Evolutionary conservation across 1,140 invertebrate species (phyloP).

Genomic region (Drosophila lacteicornis): DNA sequence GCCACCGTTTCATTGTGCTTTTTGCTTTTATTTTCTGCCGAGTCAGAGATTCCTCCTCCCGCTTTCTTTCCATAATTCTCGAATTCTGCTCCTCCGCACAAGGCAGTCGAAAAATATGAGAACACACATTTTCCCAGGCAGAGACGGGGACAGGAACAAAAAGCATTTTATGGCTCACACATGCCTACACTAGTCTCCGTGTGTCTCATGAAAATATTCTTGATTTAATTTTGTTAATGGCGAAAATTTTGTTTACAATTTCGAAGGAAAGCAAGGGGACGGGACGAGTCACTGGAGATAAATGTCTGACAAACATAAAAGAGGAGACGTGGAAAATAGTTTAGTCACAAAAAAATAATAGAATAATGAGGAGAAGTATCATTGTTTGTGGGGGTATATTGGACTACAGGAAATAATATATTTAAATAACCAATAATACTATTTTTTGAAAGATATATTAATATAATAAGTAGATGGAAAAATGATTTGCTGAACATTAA

Average conservation of each 20-base stretch:
- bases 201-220: conserved; percentile 41
- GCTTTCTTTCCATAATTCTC: conserved; percentile 26
- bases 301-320: conserved; percentile 34
- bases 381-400: not conserved
- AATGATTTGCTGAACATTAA: not conserved
- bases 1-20: conserved; percentile 19
- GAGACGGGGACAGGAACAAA: not conserved
- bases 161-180: conserved; percentile 44
- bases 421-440: not conserved
- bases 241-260: conserved; percentile 67
- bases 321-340: conserved; percentile 11
- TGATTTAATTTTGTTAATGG: conserved; percentile 72
- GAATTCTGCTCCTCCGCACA: conserved; percentile 6
- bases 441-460: not conserved
- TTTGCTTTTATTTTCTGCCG: conserved; percentile 20
- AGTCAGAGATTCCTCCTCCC: conserved; percentile 12
- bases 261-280: not conserved
- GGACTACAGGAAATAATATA: not conserved
- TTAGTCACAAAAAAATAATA: conserved; percentile 5
- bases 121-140: conserved; percentile 14
- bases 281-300: conserved; percentile 20
- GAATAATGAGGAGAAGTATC: accelerated
- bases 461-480: not conserved
- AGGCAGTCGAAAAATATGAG: conserved; percentile 15
- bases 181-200: conserved; percentile 35